Percentiles rank a stretch among this genome's conserved stretches.
Evolutionary conservation across 2,888 invertebrate genomes (phyloP).

Genomic region (Suillia variegata): DNA sequence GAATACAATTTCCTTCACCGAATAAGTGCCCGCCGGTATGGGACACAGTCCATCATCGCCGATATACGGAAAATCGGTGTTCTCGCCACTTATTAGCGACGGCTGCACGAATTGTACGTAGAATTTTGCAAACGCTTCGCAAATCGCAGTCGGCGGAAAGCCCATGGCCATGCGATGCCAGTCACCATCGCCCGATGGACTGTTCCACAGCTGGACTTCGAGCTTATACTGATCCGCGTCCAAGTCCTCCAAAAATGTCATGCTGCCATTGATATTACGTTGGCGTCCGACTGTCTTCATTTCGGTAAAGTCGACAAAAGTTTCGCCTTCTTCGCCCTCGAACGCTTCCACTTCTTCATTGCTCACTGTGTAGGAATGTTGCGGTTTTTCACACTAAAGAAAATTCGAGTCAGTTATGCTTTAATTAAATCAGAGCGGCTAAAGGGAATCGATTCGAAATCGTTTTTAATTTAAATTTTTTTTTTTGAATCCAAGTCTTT

Average conservation of each 20-base stretch:
- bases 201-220: conserved; percentile 41
- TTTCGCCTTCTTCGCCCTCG: conserved; percentile 37
- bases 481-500: too few species aligned
- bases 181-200: conserved; percentile 45
- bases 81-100: conserved; percentile 39
- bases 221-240: conserved; percentile 41
- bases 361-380: conserved; percentile 41
- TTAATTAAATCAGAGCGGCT: neutral
- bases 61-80: conserved; percentile 45
- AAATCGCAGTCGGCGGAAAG: conserved; percentile 44
- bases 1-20: conserved; percentile 38
- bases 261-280: conserved; percentile 44
- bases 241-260: conserved; percentile 42
- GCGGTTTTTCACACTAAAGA: conserved; percentile 37
- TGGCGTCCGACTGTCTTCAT: conserved; percentile 40
- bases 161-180: conserved; percentile 46
- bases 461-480: neutral
- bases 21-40: conserved; percentile 46
- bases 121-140: conserved; percentile 49
- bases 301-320: conserved; percentile 34
- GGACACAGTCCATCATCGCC: conserved; percentile 44
- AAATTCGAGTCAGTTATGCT: too few species aligned
- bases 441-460: neutral
- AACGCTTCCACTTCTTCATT: conserved; percentile 44
- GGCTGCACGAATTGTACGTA: conserved; percentile 47